Percentiles rank a stretch among this genome's conserved stretches.
Conservation (phyloP, 2,888 invertebrate genomes). For the Acrobasis repandana region DNA sequence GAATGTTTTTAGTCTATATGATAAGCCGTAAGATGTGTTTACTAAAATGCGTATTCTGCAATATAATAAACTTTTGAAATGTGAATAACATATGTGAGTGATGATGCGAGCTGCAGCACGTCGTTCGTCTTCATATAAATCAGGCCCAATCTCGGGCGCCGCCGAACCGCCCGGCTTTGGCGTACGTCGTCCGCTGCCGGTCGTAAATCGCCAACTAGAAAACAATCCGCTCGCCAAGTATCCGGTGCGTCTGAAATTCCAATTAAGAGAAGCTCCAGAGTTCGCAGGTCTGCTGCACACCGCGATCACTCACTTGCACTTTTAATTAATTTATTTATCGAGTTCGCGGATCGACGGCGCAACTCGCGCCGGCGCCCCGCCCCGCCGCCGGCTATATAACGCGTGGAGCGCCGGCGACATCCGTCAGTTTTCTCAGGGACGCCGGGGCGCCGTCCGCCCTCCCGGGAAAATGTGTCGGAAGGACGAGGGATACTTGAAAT, state of each 20-base stretch:
- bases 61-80: background rate
- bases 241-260: conserved; percentile 65
- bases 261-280: conserved; percentile 73
- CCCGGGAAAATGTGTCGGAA: conserved; percentile 62
- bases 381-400: conserved; percentile 73
- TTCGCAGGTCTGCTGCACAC: conserved; percentile 71
- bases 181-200: conserved; percentile 36
- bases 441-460: conserved; percentile 62
- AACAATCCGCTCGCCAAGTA: conserved; percentile 60
- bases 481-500: conserved; percentile 66
- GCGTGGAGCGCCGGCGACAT: conserved; percentile 60
- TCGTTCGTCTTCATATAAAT: conserved; percentile 43
- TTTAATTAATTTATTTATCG: conserved; percentile 84
- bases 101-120: background rate
- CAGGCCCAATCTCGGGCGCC: conserved; percentile 45
- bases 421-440: conserved; percentile 78
- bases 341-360: conserved; percentile 81
- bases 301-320: conserved; percentile 82
- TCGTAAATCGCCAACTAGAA: conserved; percentile 52
- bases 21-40: background rate
- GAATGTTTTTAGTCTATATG: background rate
- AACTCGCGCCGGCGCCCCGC: conserved; percentile 76
- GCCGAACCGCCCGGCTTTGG: conserved; percentile 33
- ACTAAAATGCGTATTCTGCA: background rate
- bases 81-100: background rate